Conservation (phyloP, 2,888 invertebrate species). For the Candidula unifasciata region DNA sequence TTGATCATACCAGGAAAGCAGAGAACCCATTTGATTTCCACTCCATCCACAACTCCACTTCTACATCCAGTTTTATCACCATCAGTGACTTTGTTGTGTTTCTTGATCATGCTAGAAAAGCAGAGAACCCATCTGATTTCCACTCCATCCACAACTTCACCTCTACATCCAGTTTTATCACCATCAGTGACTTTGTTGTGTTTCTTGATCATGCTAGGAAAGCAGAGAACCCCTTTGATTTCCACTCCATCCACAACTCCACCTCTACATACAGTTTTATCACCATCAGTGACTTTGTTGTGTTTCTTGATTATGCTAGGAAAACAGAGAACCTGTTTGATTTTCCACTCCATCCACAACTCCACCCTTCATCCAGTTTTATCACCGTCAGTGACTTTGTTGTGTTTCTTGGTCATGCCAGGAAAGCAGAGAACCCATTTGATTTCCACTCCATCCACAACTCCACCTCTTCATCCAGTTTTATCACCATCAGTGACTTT, state of each 20-base stretch:
- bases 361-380: too few relatives aligned
- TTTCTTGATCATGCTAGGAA: slow-evolving; percentile 40
- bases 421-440: slow-evolving; percentile 47
- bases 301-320: too few relatives aligned
- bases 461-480: slow-evolving; percentile 45
- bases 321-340: too few relatives aligned
- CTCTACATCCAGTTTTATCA: too few relatives aligned
- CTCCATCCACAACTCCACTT: slow-evolving; percentile 49
- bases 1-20: slow-evolving; percentile 35
- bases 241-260: slow-evolving; percentile 52
- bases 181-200: too few relatives aligned
- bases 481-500: slow-evolving; percentile 28
- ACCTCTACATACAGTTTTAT: slow-evolving; percentile 43
- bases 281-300: slow-evolving; percentile 23
- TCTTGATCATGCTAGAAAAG: too few relatives aligned
- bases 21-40: slow-evolving; percentile 54
- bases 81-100: slow-evolving; percentile 17
- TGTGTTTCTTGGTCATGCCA: slow-evolving; percentile 33
- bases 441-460: slow-evolving; percentile 53
- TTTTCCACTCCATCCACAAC: too few relatives aligned
- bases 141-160: too few relatives aligned
- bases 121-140: too few relatives aligned
- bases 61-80: slow-evolving; percentile 41
- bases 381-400: too few relatives aligned
- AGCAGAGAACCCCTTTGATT: slow-evolving; percentile 49